Evolutionary conservation across 2,113 vertebrate species (phyloP).

Genomic region (Cryptotis parvus): DNA sequence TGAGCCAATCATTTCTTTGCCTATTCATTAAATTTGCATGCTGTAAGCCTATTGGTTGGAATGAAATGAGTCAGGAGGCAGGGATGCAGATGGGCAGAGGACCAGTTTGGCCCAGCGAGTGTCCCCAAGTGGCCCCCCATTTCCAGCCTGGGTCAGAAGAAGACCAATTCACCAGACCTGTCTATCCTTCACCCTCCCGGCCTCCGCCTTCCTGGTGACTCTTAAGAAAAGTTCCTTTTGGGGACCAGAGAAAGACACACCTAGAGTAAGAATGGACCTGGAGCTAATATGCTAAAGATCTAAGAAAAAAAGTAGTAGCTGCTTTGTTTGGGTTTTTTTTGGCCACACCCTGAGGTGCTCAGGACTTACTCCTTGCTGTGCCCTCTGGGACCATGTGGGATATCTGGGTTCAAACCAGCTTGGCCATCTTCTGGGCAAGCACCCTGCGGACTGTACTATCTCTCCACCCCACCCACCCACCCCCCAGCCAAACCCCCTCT

Average conservation of each 20-base stretch:
- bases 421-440: too few species aligned
- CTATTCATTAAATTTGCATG: constrained; percentile 80
- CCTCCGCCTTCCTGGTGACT: neutral
- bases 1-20: constrained; percentile 76
- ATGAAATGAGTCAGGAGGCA: constrained; percentile 75
- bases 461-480: too few species aligned
- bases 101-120: constrained; percentile 64
- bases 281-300: neutral
- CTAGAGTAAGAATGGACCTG: neutral
- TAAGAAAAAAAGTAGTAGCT: neutral
- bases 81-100: constrained; percentile 73
- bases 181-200: neutral
- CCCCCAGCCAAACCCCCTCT: too few species aligned
- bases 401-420: too few species aligned
- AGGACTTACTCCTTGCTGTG: too few species aligned
- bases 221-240: constrained; percentile 44
- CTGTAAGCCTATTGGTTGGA: constrained; percentile 74
- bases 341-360: too few species aligned
- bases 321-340: neutral
- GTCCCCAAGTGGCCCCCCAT: constrained; percentile 65
- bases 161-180: constrained; percentile 42
- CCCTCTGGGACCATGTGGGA: too few species aligned
- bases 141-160: constrained; percentile 30
- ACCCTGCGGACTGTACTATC: too few species aligned
- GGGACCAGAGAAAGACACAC: constrained; percentile 28